Conservation (phyloP, 2,888 invertebrate species). For the Seladonia tumulorum region DNA sequence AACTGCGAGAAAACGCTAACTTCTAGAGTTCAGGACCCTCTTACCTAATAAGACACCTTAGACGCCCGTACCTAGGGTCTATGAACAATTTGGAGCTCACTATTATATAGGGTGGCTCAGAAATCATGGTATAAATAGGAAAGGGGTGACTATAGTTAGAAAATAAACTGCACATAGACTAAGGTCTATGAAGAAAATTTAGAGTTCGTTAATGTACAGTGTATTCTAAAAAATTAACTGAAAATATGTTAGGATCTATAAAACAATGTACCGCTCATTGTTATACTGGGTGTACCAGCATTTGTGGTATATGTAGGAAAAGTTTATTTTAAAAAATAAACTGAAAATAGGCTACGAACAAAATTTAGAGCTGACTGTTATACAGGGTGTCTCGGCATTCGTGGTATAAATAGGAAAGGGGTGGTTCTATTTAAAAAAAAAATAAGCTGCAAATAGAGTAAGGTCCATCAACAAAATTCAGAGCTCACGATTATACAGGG, state of each 20-base stretch:
- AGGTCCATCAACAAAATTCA: neutral
- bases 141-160: neutral
- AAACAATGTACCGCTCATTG: too few species aligned
- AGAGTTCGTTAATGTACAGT: too few species aligned
- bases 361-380: neutral
- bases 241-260: too few species aligned
- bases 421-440: neutral
- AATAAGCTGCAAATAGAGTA: neutral
- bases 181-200: too few species aligned
- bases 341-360: too few species aligned
- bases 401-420: neutral
- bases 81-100: conserved; percentile 2
- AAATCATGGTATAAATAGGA: too few species aligned
- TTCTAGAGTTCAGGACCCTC: neutral
- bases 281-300: too few species aligned
- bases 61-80: too few species aligned
- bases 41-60: conserved; percentile 6
- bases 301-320: too few species aligned
- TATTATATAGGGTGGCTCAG: neutral
- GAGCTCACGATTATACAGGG: neutral
- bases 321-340: neutral
- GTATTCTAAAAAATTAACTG: too few species aligned
- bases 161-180: neutral
- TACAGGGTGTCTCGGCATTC: neutral
- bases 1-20: neutral